These are phyloP conservation scores for Aporrectodea caliginosa DNA, from an alignment of 1,140 invertebrate genomes.

Conservation along the genomic window DNA sequence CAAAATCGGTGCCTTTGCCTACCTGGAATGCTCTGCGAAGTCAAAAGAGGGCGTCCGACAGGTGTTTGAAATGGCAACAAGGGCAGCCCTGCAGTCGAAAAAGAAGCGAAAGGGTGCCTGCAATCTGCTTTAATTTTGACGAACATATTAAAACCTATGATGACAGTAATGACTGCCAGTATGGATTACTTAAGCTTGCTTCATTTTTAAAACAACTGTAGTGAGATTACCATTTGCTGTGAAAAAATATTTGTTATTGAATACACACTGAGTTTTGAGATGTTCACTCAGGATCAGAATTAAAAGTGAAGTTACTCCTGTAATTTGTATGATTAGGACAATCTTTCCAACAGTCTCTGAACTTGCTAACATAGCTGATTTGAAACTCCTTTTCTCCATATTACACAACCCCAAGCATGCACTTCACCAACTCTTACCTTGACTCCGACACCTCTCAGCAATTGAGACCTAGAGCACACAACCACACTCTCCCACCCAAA, in stretches of 20 bases:
- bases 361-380: too few species aligned
- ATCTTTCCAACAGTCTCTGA: too few species aligned
- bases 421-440: too few species aligned
- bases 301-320: too few species aligned
- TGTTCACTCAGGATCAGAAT: too few species aligned
- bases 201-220: neutral
- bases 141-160: neutral
- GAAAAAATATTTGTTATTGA: neutral
- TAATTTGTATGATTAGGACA: too few species aligned
- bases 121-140: slow-evolving; percentile 9
- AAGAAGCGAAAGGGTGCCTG: slow-evolving; percentile 41
- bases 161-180: neutral
- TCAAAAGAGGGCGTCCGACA: slow-evolving; percentile 43
- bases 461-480: too few species aligned
- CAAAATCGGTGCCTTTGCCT: slow-evolving; percentile 39
- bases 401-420: too few species aligned
- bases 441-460: too few species aligned
- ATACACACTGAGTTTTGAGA: neutral
- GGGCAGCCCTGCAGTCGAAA: slow-evolving; percentile 65
- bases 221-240: neutral
- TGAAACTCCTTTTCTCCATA: too few species aligned
- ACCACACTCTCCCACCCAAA: too few species aligned
- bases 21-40: slow-evolving; percentile 49
- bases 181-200: neutral
- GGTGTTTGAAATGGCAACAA: slow-evolving; percentile 44